A percentile compares a stretch with the other conserved stretches of the same genome.
Evolutionary conservation across 1,140 invertebrate species (phyloP).

Genomic region (Caerostris darwini): DNA sequence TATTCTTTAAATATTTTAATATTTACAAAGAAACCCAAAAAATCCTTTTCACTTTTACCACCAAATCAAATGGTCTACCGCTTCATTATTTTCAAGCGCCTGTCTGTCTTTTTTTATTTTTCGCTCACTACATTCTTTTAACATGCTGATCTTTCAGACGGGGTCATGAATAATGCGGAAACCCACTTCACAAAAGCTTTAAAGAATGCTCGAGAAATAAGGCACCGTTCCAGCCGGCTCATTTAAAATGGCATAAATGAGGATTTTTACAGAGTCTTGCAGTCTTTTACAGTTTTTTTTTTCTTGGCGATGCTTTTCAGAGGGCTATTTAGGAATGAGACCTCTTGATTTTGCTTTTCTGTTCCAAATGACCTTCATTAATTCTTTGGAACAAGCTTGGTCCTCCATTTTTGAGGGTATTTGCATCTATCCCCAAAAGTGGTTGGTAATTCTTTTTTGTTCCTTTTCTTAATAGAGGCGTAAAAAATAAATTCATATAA

Average conservation of each 20-base stretch:
- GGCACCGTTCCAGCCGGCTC: neutral
- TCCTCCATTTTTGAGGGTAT: neutral
- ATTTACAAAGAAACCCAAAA: neutral
- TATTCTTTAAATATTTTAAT: neutral
- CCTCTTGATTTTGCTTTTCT: neutral
- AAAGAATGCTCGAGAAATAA: slow-evolving; percentile 11
- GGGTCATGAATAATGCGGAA: slow-evolving; percentile 52
- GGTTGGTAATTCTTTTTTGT: too few species aligned
- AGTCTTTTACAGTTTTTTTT: neutral
- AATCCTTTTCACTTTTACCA: neutral
- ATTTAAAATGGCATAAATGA: slow-evolving; percentile 21
- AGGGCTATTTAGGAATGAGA: neutral
- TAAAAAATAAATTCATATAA: too few species aligned
- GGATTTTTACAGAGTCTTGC: slow-evolving; percentile 30
- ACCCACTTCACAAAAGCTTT: neutral
- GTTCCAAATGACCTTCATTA: neutral
- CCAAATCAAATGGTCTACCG: neutral
- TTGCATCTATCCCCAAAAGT: too few species aligned
- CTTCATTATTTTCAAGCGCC: neutral
- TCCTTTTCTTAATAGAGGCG: too few species aligned
- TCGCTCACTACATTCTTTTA: neutral
- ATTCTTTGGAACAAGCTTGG: too few species aligned
- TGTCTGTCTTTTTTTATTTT: slow-evolving; percentile 2
- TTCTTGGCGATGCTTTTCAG: neutral
- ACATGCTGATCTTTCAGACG: neutral